These are phyloP conservation scores for Propsilocerus akamusi DNA, from an alignment of 1,140 invertebrate species.

Conservation along the genomic window DNA sequence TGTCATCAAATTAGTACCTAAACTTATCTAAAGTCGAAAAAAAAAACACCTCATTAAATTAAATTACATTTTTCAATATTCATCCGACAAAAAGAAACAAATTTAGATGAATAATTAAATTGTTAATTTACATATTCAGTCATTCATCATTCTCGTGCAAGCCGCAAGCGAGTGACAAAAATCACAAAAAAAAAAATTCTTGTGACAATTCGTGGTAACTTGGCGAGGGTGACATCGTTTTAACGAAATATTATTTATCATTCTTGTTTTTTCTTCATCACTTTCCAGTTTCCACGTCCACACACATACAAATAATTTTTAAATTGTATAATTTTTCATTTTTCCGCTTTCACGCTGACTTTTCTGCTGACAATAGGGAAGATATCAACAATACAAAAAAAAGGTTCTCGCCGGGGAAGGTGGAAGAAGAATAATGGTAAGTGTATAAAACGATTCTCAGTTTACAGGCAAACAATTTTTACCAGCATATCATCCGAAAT, in stretches of 20 bases:
- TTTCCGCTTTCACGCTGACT: not conserved
- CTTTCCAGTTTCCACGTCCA: too few species aligned
- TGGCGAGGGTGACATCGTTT: not conserved
- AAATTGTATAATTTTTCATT: not conserved
- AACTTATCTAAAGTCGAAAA: too few species aligned
- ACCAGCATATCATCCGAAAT: not conserved
- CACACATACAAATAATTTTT: not conserved
- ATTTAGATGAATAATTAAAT: conserved; percentile 2
- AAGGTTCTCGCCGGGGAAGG: not conserved
- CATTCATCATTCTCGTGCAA: conserved; percentile 3
- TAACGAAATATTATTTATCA: not conserved
- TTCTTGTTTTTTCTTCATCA: not conserved
- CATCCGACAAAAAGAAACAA: not conserved
- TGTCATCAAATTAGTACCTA: too few species aligned
- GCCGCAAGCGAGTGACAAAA: not conserved
- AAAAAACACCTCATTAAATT: conserved; percentile 2
- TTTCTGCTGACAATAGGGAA: too few species aligned
- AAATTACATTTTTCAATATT: conserved; percentile 1
- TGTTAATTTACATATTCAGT: conserved; percentile 1
- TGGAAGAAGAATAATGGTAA: not conserved
- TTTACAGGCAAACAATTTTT: not conserved
- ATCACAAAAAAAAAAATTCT: not conserved
- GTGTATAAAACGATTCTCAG: not conserved
- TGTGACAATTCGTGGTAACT: not conserved
- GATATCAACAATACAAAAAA: too few species aligned